Conservation (phyloP, 2,888 invertebrate genomes). For the Kryphioiulus occultus region DNA sequence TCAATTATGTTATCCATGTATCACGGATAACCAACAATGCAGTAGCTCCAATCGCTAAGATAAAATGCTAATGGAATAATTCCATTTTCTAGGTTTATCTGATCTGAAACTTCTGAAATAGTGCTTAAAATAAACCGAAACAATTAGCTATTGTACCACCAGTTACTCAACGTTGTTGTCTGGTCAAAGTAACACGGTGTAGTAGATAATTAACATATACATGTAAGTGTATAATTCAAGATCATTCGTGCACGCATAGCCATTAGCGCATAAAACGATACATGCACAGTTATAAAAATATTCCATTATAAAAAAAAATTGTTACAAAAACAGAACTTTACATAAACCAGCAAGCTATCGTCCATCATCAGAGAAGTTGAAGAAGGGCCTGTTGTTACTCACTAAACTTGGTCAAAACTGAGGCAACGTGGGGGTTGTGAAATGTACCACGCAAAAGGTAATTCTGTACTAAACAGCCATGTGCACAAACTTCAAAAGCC, state of each 20-base stretch:
- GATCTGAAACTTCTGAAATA: not conserved
- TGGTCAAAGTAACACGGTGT: not conserved
- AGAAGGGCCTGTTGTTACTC: too few species aligned
- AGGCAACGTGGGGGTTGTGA: not conserved
- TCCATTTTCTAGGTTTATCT: not conserved
- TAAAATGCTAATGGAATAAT: not conserved
- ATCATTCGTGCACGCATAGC: too few species aligned
- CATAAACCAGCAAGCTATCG: not conserved
- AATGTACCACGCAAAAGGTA: not conserved
- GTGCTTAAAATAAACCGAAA: not conserved
- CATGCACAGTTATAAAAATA: too few species aligned
- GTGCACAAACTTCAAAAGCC: not conserved
- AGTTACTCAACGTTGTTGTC: not conserved
- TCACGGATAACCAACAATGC: not conserved
- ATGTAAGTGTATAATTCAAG: too few species aligned
- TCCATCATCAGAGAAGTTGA: too few species aligned
- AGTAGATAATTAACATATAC: not conserved
- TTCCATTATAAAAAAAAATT: too few species aligned
- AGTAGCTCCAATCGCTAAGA: not conserved
- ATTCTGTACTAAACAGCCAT: not conserved
- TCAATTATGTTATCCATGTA: constrained; percentile 10
- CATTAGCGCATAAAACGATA: too few species aligned
- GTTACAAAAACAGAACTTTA: too few species aligned
- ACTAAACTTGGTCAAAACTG: not conserved
- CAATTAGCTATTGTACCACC: not conserved